Base-by-base conservation (phyloP, 2,113 vertebrate genomes). In the Ictalurus punctatus region DNA sequence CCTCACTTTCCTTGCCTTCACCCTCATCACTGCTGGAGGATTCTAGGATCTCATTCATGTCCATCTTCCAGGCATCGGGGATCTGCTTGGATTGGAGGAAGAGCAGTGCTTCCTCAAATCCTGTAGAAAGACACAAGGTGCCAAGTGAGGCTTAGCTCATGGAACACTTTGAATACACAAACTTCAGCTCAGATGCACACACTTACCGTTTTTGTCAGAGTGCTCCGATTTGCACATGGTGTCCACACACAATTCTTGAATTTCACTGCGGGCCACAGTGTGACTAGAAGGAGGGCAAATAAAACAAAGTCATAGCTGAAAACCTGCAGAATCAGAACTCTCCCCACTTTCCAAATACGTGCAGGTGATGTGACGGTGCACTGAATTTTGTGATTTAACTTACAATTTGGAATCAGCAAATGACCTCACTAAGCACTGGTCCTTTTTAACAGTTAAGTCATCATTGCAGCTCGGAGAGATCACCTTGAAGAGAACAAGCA, bases 381-480 rank as follows among this genome's bases (percentile, higher is more conserved):
- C 78, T 56, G 25, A 34, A 9, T 12, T 40, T 21, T 13, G 7
- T 37, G 34, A 19, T 76, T 88, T n/a, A n/a, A 97, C 98, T 99
- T 94, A 99, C 98, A 99, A 99, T 95, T 98, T 99, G 84, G 97
- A 96, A 94, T 99, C 97, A 34, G 93, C 93, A 95, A 99, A 99
- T n/a, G 98, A 98, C 89, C 98, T 93, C 93, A 99, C 96, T 94
- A 99, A 96, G 93, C 98, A 99, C 90, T 99, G 98, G 92, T 99
- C 98, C 95, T 97, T 99, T 94, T 98, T 99, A 95, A 99, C 97
- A 3, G 94, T 87, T 88, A 98, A 87, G 19, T 99, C 98, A 74
- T 99, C 98, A 10, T 96, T 97, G 93, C 98, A 99, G 95, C 97
- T 98, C 19, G 98, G 97, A 90, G 98, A 99, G 90, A 99, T 93